Evolutionary conservation across 1,140 invertebrate species (phyloP).

Genomic region (Camponotus pennsylvanicus): DNA sequence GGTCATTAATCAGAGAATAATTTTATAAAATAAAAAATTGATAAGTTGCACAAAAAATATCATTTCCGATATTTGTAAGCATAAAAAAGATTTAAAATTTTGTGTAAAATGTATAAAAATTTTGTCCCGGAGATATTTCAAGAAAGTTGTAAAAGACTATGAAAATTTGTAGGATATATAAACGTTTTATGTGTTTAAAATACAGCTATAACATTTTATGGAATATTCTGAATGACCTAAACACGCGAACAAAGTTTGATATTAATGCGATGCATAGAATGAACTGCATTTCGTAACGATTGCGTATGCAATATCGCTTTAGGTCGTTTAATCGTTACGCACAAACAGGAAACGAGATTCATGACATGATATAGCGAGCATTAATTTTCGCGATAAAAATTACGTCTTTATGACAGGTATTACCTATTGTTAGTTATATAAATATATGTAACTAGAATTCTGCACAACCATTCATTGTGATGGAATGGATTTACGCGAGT

Average conservation of each 20-base stretch:
- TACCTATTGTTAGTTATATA: constrained; percentile 2
- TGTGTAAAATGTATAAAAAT: not conserved
- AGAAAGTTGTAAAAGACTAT: not conserved
- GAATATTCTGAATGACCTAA: not conserved
- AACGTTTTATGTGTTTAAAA: not conserved
- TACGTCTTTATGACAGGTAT: not conserved
- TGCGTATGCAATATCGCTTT: constrained; percentile 34
- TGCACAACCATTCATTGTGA: not conserved
- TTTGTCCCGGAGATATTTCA: not conserved
- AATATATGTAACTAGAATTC: not conserved
- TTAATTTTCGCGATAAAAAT: constrained; percentile 32
- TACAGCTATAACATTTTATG: not conserved
- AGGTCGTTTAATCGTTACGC: constrained; percentile 26
- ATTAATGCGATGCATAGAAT: not conserved
- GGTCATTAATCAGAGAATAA: not conserved
- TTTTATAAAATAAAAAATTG: not conserved
- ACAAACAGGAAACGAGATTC: constrained; percentile 22
- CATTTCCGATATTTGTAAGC: not conserved
- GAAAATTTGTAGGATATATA: not conserved
- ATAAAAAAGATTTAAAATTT: not conserved
- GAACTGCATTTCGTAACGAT: constrained; percentile 12
- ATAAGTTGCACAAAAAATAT: not conserved
- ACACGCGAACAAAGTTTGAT: not conserved
- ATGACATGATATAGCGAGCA: constrained; percentile 30
- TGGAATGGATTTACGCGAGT: not conserved